Percentiles rank a stretch among this genome's conserved stretches.
Evolutionary conservation across 1,140 invertebrate genomes (phyloP).

Genomic region (Hylyphantes graminicola): DNA sequence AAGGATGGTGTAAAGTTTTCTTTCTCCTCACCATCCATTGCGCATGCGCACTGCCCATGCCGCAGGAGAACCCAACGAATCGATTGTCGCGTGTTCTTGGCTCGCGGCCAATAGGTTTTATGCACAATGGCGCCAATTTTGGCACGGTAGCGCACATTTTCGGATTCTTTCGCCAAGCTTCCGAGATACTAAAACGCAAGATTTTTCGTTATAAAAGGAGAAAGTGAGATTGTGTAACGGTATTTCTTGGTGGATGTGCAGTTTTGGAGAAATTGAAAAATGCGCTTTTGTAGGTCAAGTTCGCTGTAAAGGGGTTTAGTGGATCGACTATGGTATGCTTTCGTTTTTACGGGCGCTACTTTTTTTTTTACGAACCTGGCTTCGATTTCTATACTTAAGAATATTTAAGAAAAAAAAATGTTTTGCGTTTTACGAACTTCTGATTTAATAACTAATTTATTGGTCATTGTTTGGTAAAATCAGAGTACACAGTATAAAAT

Average conservation of each 20-base stretch:
- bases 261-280: background rate
- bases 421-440: no score
- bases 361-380: no score
- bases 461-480: no score
- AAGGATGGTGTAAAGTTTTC: slow-evolving; percentile 12
- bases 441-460: no score
- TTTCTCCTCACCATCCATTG: slow-evolving; percentile 33
- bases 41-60: slow-evolving; percentile 38
- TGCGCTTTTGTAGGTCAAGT: background rate
- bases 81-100: slow-evolving; percentile 59
- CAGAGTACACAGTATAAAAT: no score
- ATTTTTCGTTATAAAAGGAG: background rate
- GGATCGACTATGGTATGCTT: background rate
- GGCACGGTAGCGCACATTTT: slow-evolving; percentile 20
- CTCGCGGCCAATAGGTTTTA: slow-evolving; percentile 48
- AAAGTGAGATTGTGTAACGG: background rate
- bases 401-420: no score
- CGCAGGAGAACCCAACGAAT: slow-evolving; percentile 56
- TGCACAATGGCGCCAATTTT: background rate
- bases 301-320: background rate
- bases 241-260: background rate
- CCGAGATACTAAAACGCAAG: background rate
- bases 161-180: background rate
- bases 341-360: background rate
- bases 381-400: no score